Conservation (phyloP, 2,113 vertebrate species). For the Tragelaphus buxtoni region DNA sequence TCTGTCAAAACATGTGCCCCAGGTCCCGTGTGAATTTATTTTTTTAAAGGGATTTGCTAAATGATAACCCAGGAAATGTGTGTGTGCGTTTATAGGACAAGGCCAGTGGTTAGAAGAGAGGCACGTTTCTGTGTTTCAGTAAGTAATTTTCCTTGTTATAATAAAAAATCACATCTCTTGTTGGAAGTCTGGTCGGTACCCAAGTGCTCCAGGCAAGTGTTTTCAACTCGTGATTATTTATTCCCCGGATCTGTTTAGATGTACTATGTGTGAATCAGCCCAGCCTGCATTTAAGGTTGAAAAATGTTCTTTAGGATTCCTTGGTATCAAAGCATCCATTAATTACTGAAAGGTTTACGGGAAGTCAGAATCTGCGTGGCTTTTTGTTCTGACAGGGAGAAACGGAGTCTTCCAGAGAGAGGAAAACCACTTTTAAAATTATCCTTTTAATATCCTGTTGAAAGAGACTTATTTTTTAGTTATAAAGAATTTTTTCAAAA, state of each 20-base stretch:
- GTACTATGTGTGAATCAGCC: constrained; percentile 60
- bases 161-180: constrained; percentile 76
- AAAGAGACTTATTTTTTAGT: constrained; percentile 64
- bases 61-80: neutral
- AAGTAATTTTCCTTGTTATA: constrained; percentile 74
- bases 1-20: constrained; percentile 22
- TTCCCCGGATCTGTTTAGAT: constrained; percentile 73
- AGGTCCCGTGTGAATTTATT: neutral
- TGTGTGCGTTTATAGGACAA: neutral
- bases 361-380: constrained; percentile 21
- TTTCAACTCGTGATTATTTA: constrained; percentile 80
- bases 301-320: constrained; percentile 70
- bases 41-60: constrained; percentile 26
- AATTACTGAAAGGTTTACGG: constrained; percentile 59
- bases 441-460: constrained; percentile 68
- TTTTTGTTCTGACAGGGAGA: constrained; percentile 38
- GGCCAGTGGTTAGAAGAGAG: constrained; percentile 32
- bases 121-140: constrained; percentile 24
- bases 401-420: neutral
- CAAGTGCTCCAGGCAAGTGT: constrained; percentile 75
- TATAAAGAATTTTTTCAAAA: constrained; percentile 66
- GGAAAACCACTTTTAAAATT: constrained; percentile 28
- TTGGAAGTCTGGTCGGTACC: constrained; percentile 72
- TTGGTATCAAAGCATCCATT: constrained; percentile 66
- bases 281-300: constrained; percentile 60